Percentiles rank a stretch among this genome's conserved stretches.
Conservation (phyloP, 1,140 invertebrate species). For the Phymorhynchus buccinoides region DNA sequence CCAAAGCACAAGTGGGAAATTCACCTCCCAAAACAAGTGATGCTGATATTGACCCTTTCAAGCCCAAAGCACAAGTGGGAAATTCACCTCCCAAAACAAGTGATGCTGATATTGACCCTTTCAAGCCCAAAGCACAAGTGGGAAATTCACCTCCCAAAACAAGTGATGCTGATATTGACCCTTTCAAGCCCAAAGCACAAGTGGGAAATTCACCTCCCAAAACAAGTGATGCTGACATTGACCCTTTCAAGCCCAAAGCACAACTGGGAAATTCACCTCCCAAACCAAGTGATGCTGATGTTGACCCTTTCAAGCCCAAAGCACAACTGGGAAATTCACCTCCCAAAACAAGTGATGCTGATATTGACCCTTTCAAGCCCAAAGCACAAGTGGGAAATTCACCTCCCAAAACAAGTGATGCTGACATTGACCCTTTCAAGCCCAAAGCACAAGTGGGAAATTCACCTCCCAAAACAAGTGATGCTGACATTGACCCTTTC, state of each 20-base stretch:
- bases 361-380: not conserved
- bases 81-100: not conserved
- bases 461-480: not conserved
- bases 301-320: constrained; percentile 12
- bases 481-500: not conserved
- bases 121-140: constrained; percentile 1
- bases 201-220: not conserved
- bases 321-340: not conserved
- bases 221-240: not conserved
- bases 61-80: not conserved
- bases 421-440: not conserved
- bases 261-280: not conserved
- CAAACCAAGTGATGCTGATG: not conserved
- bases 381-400: not conserved
- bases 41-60: not conserved
- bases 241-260: not conserved
- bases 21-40: not conserved
- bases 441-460: not conserved
- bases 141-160: not conserved
- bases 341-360: not conserved
- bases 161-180: not conserved
- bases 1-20: not conserved
- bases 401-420: not conserved
- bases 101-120: not conserved
- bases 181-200: not conserved